Base-by-base conservation (phyloP, 2,797 vertebrate species). In the Sebastes melanostomus region DNA sequence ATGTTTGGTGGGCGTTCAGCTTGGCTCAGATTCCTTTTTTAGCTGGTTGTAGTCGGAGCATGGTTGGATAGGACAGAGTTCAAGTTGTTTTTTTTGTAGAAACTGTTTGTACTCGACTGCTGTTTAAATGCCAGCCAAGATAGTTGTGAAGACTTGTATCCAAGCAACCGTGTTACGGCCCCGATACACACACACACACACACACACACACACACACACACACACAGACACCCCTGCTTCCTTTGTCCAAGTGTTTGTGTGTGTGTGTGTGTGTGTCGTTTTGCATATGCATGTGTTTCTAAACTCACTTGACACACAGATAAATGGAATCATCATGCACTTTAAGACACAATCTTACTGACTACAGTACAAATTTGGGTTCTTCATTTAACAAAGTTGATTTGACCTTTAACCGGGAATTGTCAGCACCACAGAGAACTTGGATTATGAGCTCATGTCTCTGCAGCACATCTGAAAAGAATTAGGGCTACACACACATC, bases 101-200 rank as follows among this genome's bases (percentile, higher is more conserved):
- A 29, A 54, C n/a, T 42, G 22, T 62, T 46, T 56, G 29, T 55
- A 30, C 24, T 52, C 42, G 9, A 14, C 77, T 77, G 38, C 59
- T 76, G 59, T 73, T 71, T 13, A 66, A 69, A 62, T 74, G 55
- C 18, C n/a, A 69, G 71, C 65, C 73, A 70, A 71, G 62, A 66
- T 59, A 82, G 46, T 75, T 72, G 66, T 78, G 34, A 66, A 42
- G 62, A 66, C 65, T 59, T 30, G 81, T 86, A 75, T 65, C 86
- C 56, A 52, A 66, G 83, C 78, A 86, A 76, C 72, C 14, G 13
- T 72, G 58, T 71, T 32, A 71, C 6, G 3, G 55, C 52, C 70
- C 66, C 42, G n/a, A 2, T 29, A 80, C 42, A 58, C 42, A 66
- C 32, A 7, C 38, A 42, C 13, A 38, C 12, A 38, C 36, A 38